Evolutionary conservation across 2,888 invertebrate species (phyloP), one percentile per base, ranked within the genome.

Genomic region (Strigamia crassipes): DNA sequence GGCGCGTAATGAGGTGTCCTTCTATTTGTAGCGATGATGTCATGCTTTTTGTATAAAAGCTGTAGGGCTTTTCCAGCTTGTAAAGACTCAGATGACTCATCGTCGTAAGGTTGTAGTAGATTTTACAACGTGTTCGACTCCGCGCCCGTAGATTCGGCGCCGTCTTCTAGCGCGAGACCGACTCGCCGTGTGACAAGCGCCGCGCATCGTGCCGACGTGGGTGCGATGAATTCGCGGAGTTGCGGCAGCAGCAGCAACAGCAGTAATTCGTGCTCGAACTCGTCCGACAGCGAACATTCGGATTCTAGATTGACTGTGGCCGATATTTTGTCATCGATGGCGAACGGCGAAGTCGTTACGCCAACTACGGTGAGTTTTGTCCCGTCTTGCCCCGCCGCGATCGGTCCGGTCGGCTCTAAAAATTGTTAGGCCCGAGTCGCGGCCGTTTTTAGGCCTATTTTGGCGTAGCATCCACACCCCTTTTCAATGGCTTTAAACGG

Each of bases 271-370:
- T 56, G 21, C 5, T 56, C 23, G 1, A n/a, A 18, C 13, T 18
- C 18, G 21, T 61, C 80, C 13, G 31, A 23, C n/a, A 56, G 56
- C 31, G 27, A 31, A 12, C 80, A 80, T 23, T 73, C 38, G n/a
- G 83, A 83, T 51, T 81, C 83, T 9, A 66, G 84, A 23, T 46
- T 84, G 18, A 84, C 85, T 2, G 88, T 88, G 84, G 87, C 87
- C n/a, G 87, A 86, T 84, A 88, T 88, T 80, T 84, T 88, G 79
- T 87, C 87, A 34, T 86, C 86, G 78, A 87, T 88, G 87, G 87
- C 87, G 5, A 86, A 86, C 83, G 87, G 86, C 81, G 86, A 86
- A 82, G 83, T 84, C 38, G 83, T 84, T 42, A 83, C 85, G 51
- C 84, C 84, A 42, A 82, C 84, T 13, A 82, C 85, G 56, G 85